Conservation (phyloP, 1,140 invertebrate species). For the Gonatopus flavifemur region DNA sequence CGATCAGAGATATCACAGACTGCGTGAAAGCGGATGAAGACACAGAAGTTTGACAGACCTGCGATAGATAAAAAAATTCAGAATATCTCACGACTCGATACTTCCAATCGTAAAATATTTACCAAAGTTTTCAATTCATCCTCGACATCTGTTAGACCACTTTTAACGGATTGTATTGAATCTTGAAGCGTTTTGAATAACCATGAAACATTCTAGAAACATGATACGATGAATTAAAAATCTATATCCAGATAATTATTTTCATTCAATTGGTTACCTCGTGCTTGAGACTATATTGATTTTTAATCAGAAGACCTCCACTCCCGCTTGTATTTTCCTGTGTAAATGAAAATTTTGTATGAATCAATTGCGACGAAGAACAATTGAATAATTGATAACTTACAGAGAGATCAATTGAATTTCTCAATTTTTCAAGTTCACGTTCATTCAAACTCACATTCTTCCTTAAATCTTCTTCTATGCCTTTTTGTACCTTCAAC, state of each 20-base stretch:
- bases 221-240: neutral
- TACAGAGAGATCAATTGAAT: slow-evolving; percentile 31
- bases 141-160: slow-evolving; percentile 34
- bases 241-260: neutral
- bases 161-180: slow-evolving; percentile 34
- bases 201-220: slow-evolving; percentile 28
- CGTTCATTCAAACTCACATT: slow-evolving; percentile 29
- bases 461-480: slow-evolving; percentile 32
- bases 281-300: neutral
- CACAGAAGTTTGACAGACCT: slow-evolving; percentile 33
- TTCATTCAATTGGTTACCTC: neutral
- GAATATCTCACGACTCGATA: no score
- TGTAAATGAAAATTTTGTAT: no score
- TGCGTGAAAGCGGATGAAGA: slow-evolving; percentile 18
- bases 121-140: slow-evolving; percentile 39
- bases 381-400: slow-evolving; percentile 16
- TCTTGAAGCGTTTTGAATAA: slow-evolving; percentile 39
- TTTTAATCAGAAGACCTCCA: neutral
- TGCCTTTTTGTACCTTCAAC: slow-evolving; percentile 35
- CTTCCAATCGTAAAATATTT: neutral
- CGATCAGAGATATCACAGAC: slow-evolving; percentile 27
- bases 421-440: slow-evolving; percentile 35
- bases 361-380: no score
- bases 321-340: no score
- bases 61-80: no score